Base-by-base conservation (phyloP, 2,113 vertebrate genomes). In the Anarhynchus alexandrinus region DNA sequence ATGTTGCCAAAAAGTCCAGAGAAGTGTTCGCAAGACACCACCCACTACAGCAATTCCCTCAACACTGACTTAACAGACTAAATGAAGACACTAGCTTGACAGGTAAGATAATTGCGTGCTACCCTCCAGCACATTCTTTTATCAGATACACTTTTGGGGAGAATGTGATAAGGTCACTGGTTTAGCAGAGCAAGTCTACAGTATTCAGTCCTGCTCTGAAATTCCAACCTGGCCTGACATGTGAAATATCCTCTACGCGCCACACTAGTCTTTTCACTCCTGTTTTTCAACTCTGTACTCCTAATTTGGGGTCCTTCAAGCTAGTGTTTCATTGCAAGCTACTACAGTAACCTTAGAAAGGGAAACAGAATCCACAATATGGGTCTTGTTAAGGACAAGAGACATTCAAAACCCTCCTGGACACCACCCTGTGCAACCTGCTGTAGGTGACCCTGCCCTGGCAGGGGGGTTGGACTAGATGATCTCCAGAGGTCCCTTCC, bases 121-220 rank as follows among this genome's bases (percentile, higher is more conserved):
- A 96, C 88, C 95, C 95, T 97, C 77, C 47, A 84, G 94, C 69
- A 97, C 55, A 92, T 52, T 94, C 82, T 94, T 96, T 97, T 96
- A 97, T 95, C 95, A 86, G 92, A 91, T 93, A 80, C 5, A 34
- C 71, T 79, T 79, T 89, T 91, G 83, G 78, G 23, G 25, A 95
- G 84, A 96, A 93, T 59, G 45, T 69, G 85, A 91, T 95, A 97
- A 96, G 94, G 69, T 67, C 86, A 95, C 88, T 42, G 26, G 69
- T 77, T 91, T 91, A 96, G 89, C 76, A 96, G 81, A 94, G 81
- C 54, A 94, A 70, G 92, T 86, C 84, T 86, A 66, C 45, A 59
- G 77, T 54, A 86, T 95, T 96, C 81, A 86, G 30, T 40, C 29
- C 9, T 47, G 20, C 34, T 81, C 66, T 74, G 66, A 72, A 47